Evolutionary conservation across 2,113 vertebrate species (phyloP).

Genomic region (Sterrhoptilus dennistouni): DNA sequence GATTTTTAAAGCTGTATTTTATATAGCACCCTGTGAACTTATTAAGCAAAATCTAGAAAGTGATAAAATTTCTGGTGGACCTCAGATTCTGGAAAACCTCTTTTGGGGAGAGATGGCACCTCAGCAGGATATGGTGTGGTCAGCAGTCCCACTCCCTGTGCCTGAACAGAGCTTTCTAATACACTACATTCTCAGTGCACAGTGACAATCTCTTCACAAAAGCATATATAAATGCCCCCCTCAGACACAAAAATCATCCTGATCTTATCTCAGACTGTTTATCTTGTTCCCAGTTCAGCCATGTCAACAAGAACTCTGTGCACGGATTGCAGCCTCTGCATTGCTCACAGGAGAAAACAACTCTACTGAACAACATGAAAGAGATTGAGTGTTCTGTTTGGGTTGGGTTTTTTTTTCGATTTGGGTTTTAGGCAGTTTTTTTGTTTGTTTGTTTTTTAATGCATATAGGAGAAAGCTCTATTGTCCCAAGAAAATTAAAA

Average conservation of each 20-base stretch:
- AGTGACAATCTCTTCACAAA: neutral
- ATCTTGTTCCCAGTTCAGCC: neutral
- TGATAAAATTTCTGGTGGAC: neutral
- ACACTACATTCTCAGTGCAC: neutral
- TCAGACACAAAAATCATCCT: neutral
- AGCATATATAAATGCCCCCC: neutral
- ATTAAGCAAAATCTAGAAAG: neutral
- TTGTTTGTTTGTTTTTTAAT: neutral
- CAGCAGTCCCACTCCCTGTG: neutral
- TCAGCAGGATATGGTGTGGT: neutral
- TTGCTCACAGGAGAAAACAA: neutral
- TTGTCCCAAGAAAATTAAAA: neutral
- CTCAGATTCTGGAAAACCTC: neutral
- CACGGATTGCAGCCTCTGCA: neutral
- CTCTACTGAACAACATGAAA: neutral
- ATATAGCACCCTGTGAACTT: neutral
- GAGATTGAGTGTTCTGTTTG: neutral
- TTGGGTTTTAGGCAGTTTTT: neutral
- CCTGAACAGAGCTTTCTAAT: neutral
- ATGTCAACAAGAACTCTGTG: neutral
- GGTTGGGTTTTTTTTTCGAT: neutral
- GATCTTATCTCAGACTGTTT: neutral
- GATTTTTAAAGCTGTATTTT: neutral
- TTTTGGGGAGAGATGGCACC: neutral
- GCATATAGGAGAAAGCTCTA: neutral